Evolutionary conservation across 2,113 vertebrate genomes (phyloP).

Genomic region (Ailuropoda melanoleuca): DNA sequence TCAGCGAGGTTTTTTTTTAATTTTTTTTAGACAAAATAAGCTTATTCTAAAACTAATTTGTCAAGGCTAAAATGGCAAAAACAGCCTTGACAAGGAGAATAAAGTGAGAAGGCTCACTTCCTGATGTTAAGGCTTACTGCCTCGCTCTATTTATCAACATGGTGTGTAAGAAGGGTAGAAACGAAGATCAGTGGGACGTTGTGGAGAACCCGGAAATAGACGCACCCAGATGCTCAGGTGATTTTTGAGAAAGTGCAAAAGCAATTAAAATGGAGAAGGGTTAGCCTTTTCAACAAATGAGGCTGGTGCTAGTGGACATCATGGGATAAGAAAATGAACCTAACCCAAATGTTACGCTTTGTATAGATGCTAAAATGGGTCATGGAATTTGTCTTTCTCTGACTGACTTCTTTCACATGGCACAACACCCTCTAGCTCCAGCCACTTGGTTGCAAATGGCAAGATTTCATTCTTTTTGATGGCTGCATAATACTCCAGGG

Average conservation of each 20-base stretch:
- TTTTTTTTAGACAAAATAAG: neutral
- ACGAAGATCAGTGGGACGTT: neutral
- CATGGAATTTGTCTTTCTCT: neutral
- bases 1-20: neutral
- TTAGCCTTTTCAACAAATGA: neutral
- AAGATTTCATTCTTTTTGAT: neutral
- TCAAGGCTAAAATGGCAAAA: neutral
- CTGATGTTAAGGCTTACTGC: rapidly evolving
- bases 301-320: neutral
- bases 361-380: neutral
- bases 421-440: neutral
- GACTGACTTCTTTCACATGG: neutral
- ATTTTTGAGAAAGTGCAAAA: neutral
- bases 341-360: neutral
- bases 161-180: neutral
- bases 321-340: neutral
- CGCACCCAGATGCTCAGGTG: no score
- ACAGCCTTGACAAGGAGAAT: neutral
- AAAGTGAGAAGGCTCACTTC: neutral
- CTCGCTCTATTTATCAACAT: rapidly evolving
- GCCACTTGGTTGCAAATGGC: no score
- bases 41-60: neutral
- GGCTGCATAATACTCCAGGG: neutral
- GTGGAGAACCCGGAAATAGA: neutral
- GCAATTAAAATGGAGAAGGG: neutral